These are phyloP conservation scores for Caenorhabditis sp. DNA, from an alignment of 2,888 invertebrate species.

Conservation along the genomic window DNA sequence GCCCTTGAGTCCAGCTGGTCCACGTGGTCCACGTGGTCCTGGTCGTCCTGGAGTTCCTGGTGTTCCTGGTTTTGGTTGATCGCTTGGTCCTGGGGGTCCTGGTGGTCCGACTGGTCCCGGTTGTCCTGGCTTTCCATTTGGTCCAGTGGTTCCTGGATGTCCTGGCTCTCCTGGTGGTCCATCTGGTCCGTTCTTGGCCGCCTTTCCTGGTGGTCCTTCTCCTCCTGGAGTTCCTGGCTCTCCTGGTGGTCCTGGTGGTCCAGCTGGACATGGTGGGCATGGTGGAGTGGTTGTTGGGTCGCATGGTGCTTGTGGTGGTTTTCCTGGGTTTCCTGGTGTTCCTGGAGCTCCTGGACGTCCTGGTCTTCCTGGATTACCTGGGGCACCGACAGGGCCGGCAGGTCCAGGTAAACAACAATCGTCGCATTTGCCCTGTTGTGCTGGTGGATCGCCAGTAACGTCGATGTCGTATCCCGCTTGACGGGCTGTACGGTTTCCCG, in stretches of 20 bases:
- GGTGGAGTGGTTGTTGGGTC: constrained; percentile 54
- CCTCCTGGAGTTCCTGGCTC: constrained; percentile 47
- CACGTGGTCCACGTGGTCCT: constrained; percentile 49
- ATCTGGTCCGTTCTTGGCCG: constrained; percentile 31
- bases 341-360: constrained; percentile 52
- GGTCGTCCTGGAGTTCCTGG: constrained; percentile 46
- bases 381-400: constrained; percentile 41
- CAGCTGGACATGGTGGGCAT: constrained; percentile 54
- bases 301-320: constrained; percentile 45
- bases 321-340: constrained; percentile 53
- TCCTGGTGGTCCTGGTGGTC: constrained; percentile 51
- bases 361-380: constrained; percentile 34
- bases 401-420: constrained; percentile 43
- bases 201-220: constrained; percentile 35
- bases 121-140: constrained; percentile 61
- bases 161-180: constrained; percentile 35
- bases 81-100: constrained; percentile 42
- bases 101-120: constrained; percentile 48
- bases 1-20: constrained; percentile 43
- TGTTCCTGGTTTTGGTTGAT: constrained; percentile 45
- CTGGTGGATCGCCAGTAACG: constrained; percentile 22
- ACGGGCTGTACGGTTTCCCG: constrained; percentile 58
- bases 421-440: constrained; percentile 29
- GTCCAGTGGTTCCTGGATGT: constrained; percentile 49
- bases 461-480: constrained; percentile 48